Percentiles rank a stretch among this genome's conserved stretches.
phyloP scores from a whole-genome alignment of 2,797 vertebrate genomes.

The Spinus olivaceus region DNA sequence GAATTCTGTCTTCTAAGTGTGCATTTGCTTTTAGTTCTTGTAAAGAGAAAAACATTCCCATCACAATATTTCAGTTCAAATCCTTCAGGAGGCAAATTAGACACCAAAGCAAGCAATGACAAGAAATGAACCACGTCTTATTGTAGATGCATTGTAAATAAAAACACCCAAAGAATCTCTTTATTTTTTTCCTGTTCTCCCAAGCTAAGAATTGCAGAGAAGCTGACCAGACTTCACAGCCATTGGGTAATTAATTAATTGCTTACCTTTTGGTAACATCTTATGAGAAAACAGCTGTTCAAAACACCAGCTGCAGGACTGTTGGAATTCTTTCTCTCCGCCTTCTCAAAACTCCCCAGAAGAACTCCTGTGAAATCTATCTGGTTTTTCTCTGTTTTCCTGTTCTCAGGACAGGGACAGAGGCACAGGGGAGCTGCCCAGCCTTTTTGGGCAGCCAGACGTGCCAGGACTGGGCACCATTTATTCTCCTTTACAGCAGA shows the following conservation, averaged over 20 bases:
- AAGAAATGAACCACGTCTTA: not conserved
- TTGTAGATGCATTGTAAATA: not conserved
- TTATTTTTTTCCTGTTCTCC: not conserved
- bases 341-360: not conserved
- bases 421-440: not conserved
- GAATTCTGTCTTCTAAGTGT: slow-evolving; percentile 16
- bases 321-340: not conserved
- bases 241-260: not conserved
- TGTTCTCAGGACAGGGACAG: not conserved
- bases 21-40: slow-evolving; percentile 18
- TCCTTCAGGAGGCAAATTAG: slow-evolving; percentile 6
- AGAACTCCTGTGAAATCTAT: not conserved
- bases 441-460: not conserved
- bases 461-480: not conserved
- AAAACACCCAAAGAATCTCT: not conserved
- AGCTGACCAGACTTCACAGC: not conserved
- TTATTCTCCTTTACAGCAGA: not conserved
- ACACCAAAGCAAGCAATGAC: not conserved
- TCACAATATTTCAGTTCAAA: not conserved
- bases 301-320: not conserved
- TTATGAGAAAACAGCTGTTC: not conserved
- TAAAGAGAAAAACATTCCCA: not conserved
- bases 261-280: not conserved
- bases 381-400: not conserved
- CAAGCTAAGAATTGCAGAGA: not conserved